phyloP scores from a whole-genome alignment of 2,888 invertebrate species.

The Ptilodon capucinus region DNA sequence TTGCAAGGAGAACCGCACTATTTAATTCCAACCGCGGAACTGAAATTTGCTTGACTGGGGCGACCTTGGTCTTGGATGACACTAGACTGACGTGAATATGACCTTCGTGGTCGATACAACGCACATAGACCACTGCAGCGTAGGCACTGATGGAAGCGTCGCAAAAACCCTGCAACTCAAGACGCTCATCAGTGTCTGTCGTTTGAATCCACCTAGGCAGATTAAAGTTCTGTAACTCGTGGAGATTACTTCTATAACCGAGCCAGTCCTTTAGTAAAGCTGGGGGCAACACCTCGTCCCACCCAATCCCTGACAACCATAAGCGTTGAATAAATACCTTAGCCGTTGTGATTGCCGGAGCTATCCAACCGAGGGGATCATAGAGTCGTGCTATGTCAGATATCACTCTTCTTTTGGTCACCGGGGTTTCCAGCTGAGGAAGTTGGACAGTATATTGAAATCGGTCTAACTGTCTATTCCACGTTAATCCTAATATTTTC shows the following conservation, averaged over 20 bases:
- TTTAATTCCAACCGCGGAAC: constrained; percentile 12
- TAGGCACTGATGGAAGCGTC: not conserved
- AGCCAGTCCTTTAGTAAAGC: not conserved
- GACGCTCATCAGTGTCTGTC: not conserved
- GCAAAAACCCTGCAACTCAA: not conserved
- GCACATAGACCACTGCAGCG: not conserved
- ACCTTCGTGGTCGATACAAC: not conserved
- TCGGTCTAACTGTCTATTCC: too few relatives aligned
- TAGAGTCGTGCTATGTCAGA: too few relatives aligned
- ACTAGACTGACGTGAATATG: not conserved
- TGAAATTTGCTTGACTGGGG: constrained; percentile 13
- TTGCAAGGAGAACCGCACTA: constrained; percentile 7
- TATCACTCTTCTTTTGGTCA: too few relatives aligned
- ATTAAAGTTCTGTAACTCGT: not conserved
- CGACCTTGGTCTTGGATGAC: constrained; percentile 12
- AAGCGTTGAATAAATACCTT: too few relatives aligned
- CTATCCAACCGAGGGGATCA: too few relatives aligned
- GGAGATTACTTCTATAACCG: not conserved
- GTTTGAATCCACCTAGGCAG: not conserved
- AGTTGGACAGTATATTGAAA: too few relatives aligned
- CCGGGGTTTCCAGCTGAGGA: too few relatives aligned
- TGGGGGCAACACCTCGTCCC: not conserved
- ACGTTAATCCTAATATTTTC: too few relatives aligned
- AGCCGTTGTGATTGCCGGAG: too few relatives aligned
- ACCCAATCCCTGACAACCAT: too few relatives aligned